Base-by-base conservation (phyloP, 2,797 vertebrate species). In the Meriones psammophilus region DNA sequence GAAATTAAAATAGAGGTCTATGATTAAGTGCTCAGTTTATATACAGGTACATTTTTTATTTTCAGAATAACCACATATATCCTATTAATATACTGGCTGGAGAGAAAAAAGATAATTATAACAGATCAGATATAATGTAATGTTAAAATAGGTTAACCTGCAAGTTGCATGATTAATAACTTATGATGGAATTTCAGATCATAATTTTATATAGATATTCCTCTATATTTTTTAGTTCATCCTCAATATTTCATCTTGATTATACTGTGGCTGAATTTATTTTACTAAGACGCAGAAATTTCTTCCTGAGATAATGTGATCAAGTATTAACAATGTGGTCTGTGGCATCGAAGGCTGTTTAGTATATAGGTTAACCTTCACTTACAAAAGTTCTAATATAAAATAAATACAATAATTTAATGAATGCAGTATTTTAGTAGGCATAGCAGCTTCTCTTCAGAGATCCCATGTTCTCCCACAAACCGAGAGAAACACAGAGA, bases 121-220 rank as follows among this genome's bases (percentile, higher is more conserved):
- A 71, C 20, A 91, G 39, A 77, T 33, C 36, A 84, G 66, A 89
- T 56, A 60, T 3, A 78, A 3, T 39, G 4, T 68, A 26, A 93
- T 36, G 22, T 9, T 66, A 89, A 94, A 86, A 84, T 58, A 50
- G 50, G 12, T 28, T 76, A 56, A 71, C 80, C 74, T 7, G 85
- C 4, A 81, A 50, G 36, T 39, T 94, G 92, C 28, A 71, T 83
- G 79, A 83, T 58, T 68, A 66, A 78, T 17, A 88, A 56, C 1
- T n/a, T 46, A 68, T 46, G n/a, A 69, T 69, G 12, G 89, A 79
- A 80, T 60, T 77, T 89, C 54, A 95, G 88, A 92, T 89, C 26
- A 73, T 15, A 83, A 50, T 89, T 94, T 92, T 33, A 85, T 54
- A 93, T 0, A 95, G 30, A 62, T 60, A 92, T 5, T 42, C 22